Evolutionary conservation across 2,113 vertebrate genomes (phyloP).

Genomic region (Oplegnathus fasciatus): DNA sequence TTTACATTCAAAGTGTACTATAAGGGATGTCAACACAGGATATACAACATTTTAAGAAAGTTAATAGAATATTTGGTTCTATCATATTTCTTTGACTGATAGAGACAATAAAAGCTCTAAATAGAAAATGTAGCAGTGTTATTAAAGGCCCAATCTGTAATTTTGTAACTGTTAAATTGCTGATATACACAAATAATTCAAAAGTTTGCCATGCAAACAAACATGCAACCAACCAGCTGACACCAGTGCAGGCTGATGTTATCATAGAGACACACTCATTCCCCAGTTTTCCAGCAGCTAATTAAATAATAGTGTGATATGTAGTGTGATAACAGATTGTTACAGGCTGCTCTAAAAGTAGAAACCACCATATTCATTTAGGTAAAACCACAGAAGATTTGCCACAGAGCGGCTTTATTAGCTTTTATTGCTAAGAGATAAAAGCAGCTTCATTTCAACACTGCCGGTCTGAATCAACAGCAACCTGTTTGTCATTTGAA

Average conservation of each 20-base stretch:
- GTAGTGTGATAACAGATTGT: not conserved
- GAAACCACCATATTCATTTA: not conserved
- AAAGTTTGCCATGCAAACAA: not conserved
- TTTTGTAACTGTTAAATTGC: not conserved
- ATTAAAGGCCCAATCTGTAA: not conserved
- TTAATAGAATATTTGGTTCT: not conserved
- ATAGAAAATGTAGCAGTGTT: not conserved
- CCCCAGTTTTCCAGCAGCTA: not conserved
- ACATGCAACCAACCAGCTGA: not conserved
- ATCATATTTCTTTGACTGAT: not conserved
- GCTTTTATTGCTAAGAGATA: constrained; percentile 49
- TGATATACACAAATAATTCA: not conserved
- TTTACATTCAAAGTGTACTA: not conserved
- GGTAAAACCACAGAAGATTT: constrained; percentile 7
- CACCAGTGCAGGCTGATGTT: too few relatives aligned
- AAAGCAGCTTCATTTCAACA: constrained; percentile 43
- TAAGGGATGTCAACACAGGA: not conserved
- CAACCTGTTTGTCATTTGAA: constrained; percentile 38
- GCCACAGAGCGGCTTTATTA: constrained; percentile 19
- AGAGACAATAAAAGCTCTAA: not conserved
- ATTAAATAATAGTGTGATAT: not conserved
- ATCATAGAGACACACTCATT: not conserved
- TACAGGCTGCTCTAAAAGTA: not conserved
- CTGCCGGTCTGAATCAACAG: constrained; percentile 30
- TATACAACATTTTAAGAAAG: not conserved